These are phyloP conservation scores for Furnarius figulus DNA, from an alignment of 2,113 vertebrate species.

Conservation along the genomic window DNA sequence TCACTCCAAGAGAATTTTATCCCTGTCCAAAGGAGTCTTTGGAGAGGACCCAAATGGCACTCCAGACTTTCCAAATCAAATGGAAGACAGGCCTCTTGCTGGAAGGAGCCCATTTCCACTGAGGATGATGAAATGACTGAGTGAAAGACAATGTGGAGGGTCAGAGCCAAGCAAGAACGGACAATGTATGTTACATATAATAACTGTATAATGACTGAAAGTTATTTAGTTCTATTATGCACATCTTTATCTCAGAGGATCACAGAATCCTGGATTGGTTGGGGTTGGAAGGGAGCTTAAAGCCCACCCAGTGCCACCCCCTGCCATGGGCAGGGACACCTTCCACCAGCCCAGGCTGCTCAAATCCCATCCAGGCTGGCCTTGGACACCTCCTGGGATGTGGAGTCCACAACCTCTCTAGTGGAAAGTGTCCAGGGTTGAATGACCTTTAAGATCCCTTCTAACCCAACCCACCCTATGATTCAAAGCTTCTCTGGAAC, in stretches of 20 bases:
- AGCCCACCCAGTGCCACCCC: not conserved
- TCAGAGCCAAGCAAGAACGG: not conserved
- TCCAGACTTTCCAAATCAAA: not conserved
- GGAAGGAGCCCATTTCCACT: not conserved
- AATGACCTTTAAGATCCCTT: not conserved
- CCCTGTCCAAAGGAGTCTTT: not conserved
- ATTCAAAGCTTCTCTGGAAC: not conserved
- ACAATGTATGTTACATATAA: not conserved
- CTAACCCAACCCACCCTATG: not conserved
- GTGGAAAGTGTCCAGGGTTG: not conserved
- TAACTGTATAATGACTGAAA: not conserved
- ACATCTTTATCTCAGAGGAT: not conserved
- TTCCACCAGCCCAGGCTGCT: not conserved
- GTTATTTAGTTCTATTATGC: not conserved
- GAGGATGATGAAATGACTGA: not conserved
- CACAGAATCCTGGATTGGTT: not conserved
- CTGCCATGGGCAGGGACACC: not conserved
- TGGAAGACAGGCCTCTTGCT: not conserved
- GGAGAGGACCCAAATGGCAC: not conserved
- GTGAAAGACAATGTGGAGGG: not conserved
- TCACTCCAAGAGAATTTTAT: not conserved
- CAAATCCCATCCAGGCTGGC: accelerated
- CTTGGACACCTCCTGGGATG: not conserved
- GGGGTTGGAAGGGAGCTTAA: not conserved
- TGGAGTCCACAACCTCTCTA: not conserved